Evolutionary conservation across 2,888 invertebrate species (phyloP), one percentile per base, ranked within the genome.

Genomic region (Melanotus villosus): DNA sequence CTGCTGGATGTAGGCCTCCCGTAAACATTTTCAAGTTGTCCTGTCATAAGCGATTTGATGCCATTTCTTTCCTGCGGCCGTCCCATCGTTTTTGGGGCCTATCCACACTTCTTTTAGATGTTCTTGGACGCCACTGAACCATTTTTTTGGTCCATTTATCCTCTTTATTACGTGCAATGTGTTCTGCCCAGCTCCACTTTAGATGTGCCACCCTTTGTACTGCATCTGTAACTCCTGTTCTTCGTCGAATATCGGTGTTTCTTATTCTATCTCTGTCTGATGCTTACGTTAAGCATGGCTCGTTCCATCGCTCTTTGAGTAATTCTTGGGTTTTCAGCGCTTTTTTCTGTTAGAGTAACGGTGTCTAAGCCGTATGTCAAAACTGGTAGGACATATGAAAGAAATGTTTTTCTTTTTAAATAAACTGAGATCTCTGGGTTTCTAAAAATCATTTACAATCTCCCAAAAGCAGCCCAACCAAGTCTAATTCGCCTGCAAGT

Each of bases 161-260:
- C n/a, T n/a, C n/a, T n/a, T n/a, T n/a, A n/a, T n/a, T n/a, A n/a
- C n/a, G n/a, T n/a, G n/a, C n/a, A n/a, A n/a, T n/a, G n/a, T n/a
- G n/a, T n/a, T 3, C 26, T 5, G 26, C 26, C 26, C 26, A 26
- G 7, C 26, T 26, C 36, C 36, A 36, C 36, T 36, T 36, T n/a
- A 36, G 10, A 3, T 2, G 2, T 36, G 36, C 12, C 2, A 36
- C 12, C 9, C 9, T 36, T 2, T 36, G 2, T 6, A 36, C n/a
- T n/a, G n/a, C 36, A n/a, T n/a, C 36, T 3, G 36, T n/a, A 6
- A 36, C 36, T 6, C 10, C 36, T 10, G 36, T n/a, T 36, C 36
- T 36, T 6, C 36, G 36, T 7, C 18, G 47, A 10, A 65, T 19
- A 36, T 65, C 57, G 30, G 26, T 19, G 59, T 65, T 65, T 56